A percentile compares a stretch with the other conserved stretches of the same genome.
phyloP scores from a whole-genome alignment of 2,888 invertebrate genomes.

The Torymus tubicola region DNA sequence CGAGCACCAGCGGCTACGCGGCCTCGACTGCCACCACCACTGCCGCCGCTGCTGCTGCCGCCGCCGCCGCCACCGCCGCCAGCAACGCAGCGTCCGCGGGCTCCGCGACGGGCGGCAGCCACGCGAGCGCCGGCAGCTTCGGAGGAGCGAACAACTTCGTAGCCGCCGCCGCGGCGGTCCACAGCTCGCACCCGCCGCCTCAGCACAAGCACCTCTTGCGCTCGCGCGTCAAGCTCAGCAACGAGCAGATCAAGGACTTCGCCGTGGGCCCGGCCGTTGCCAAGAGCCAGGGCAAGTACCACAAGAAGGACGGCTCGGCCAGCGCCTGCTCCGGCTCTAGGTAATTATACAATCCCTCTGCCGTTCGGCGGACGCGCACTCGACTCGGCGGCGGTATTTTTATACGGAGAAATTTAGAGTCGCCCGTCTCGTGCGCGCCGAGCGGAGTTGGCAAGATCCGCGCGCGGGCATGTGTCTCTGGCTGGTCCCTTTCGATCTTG shows the following conservation, averaged over 20 bases:
- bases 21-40: conserved; percentile 71
- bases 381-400: conserved; percentile 23
- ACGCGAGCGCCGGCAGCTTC: conserved; percentile 69
- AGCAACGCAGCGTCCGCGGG: background rate
- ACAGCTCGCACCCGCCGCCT: conserved; percentile 64
- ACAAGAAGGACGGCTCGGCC: conserved; percentile 79
- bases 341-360: conserved; percentile 68
- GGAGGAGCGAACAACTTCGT: conserved; percentile 37
- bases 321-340: conserved; percentile 83
- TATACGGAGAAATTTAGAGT: conserved; percentile 15
- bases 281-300: conserved; percentile 67
- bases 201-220: conserved; percentile 74
- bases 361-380: too few relatives aligned
- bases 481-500: conserved; percentile 46
- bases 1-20: conserved; percentile 65
- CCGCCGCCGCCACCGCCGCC: conserved; percentile 5
- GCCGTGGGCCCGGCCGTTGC: conserved; percentile 44
- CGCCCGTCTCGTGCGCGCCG: conserved; percentile 26
- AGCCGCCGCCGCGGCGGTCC: conserved; percentile 62
- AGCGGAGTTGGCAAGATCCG: conserved; percentile 52
- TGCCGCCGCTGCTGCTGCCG: conserved; percentile 64
- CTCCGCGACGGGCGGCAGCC: conserved; percentile 42
- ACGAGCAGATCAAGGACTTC: conserved; percentile 70
- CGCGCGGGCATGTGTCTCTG: conserved; percentile 27
- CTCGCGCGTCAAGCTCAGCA: conserved; percentile 71